Percentiles rank a stretch among this genome's conserved stretches.
phyloP scores from a whole-genome alignment of 1,140 invertebrate genomes.

The Alviniconcha marisindica region DNA sequence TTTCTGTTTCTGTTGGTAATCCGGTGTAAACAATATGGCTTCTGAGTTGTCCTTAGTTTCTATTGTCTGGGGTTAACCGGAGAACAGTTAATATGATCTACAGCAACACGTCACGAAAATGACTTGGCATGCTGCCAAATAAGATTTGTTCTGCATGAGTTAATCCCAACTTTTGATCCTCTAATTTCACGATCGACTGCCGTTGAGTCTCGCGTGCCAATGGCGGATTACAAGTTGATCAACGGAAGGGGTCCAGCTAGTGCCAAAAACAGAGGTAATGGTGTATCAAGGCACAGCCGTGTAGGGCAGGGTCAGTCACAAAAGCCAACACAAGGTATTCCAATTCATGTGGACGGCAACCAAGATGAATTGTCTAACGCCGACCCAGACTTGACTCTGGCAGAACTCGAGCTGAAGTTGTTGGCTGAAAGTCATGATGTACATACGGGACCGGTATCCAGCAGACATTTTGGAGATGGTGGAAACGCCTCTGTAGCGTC shows the following conservation, averaged over 20 bases:
- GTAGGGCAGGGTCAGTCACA: too few species aligned
- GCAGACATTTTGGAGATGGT: neutral
- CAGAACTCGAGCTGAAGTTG: neutral
- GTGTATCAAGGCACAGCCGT: too few species aligned
- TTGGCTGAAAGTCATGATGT: neutral
- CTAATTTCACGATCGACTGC: neutral
- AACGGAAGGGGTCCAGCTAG: neutral
- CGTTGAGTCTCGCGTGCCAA: neutral
- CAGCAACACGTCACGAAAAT: neutral
- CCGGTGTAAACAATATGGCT: slow-evolving; percentile 25
- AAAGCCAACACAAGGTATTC: too few species aligned
- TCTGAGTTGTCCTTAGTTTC: neutral
- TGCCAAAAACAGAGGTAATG: too few species aligned
- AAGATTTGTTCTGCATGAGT: neutral
- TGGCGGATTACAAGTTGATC: slow-evolving; percentile 15
- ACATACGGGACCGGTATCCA: neutral
- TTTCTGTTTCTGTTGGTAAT: slow-evolving; percentile 3
- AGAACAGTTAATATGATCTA: neutral
- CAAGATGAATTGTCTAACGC: slow-evolving; percentile 10
- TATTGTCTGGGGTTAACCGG: neutral
- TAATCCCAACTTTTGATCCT: neutral
- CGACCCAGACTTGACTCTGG: slow-evolving; percentile 18
- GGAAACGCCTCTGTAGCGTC: neutral
- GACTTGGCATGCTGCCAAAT: neutral
- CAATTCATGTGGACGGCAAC: slow-evolving; percentile 6